Percentiles rank a stretch among this genome's conserved stretches.
phyloP scores from a whole-genome alignment of 2,797 vertebrate species.

The Ciconia nigra region DNA sequence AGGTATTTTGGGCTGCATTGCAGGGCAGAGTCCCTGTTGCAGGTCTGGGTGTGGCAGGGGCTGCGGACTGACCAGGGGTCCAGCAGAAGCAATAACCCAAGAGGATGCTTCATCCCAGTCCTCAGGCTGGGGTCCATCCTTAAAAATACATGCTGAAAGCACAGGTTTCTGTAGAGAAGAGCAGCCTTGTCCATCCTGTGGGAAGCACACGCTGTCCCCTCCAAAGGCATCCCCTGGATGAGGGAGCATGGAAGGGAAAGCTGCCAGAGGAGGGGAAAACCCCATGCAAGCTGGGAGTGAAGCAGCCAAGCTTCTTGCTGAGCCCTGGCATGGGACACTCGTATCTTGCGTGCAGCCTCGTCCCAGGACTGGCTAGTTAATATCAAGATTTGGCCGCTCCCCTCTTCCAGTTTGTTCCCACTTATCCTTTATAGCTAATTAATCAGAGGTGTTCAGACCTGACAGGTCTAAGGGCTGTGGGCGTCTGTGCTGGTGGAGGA shows the following conservation, averaged over 20 bases:
- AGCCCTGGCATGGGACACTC: neutral
- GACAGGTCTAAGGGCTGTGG: neutral
- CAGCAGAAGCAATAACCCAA: neutral
- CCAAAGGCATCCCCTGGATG: neutral
- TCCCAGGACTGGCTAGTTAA: neutral
- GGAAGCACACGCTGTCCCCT: neutral
- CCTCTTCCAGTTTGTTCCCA: neutral
- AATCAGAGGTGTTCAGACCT: neutral
- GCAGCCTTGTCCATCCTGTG: neutral
- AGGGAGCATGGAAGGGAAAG: neutral
- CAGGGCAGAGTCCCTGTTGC: neutral
- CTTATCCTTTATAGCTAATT: neutral
- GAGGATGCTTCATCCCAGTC: neutral
- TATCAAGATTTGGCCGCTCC: neutral
- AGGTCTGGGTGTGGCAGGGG: neutral
- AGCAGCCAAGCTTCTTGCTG: neutral
- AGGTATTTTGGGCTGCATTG: neutral
- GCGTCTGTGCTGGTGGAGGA: neutral
- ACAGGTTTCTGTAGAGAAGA: neutral
- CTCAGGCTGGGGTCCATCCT: neutral
- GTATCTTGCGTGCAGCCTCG: fast-evolving
- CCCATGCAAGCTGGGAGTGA: neutral
- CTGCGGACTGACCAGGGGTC: neutral
- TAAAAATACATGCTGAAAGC: neutral
- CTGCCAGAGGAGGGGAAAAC: neutral